These are phyloP conservation scores for Melanostoma scalare DNA, from an alignment of 2,888 invertebrate genomes.

Conservation along the genomic window DNA sequence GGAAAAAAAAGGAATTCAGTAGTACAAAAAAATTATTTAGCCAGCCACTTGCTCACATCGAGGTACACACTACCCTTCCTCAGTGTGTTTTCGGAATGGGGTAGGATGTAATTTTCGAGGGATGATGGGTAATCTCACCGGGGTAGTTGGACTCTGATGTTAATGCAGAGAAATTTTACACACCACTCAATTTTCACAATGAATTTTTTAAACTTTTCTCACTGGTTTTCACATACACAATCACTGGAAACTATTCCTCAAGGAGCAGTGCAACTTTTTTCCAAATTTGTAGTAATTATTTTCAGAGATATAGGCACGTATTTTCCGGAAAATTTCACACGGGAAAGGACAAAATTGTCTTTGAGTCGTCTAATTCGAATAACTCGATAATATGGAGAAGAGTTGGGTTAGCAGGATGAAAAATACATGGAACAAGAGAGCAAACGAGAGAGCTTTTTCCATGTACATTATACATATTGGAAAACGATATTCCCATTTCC, in stretches of 20 bases:
- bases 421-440: slow-evolving; percentile 35
- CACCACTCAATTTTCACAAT: slow-evolving; percentile 11
- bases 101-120: slow-evolving; percentile 62
- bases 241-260: slow-evolving; percentile 14
- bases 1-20: slow-evolving; percentile 48
- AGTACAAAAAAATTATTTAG: slow-evolving; percentile 28
- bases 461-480: slow-evolving; percentile 38
- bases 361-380: slow-evolving; percentile 63
- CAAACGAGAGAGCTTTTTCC: slow-evolving; percentile 50
- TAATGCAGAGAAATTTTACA: slow-evolving; percentile 35
- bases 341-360: slow-evolving; percentile 64
- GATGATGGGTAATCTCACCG: slow-evolving; percentile 49
- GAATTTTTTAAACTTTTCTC: slow-evolving; percentile 40
- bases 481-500: slow-evolving; percentile 66
- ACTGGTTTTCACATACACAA: slow-evolving; percentile 33
- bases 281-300: background rate
- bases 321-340: slow-evolving; percentile 68
- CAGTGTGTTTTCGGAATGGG: slow-evolving; percentile 67
- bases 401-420: slow-evolving; percentile 54
- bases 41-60: slow-evolving; percentile 34
- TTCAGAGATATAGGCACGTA: slow-evolving; percentile 56
- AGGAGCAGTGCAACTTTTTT: background rate
- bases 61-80: slow-evolving; percentile 64
- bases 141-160: slow-evolving; percentile 55
- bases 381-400: slow-evolving; percentile 70